Evolutionary conservation across 2,888 invertebrate species (phyloP).

Genomic region (Acronicta alni): DNA sequence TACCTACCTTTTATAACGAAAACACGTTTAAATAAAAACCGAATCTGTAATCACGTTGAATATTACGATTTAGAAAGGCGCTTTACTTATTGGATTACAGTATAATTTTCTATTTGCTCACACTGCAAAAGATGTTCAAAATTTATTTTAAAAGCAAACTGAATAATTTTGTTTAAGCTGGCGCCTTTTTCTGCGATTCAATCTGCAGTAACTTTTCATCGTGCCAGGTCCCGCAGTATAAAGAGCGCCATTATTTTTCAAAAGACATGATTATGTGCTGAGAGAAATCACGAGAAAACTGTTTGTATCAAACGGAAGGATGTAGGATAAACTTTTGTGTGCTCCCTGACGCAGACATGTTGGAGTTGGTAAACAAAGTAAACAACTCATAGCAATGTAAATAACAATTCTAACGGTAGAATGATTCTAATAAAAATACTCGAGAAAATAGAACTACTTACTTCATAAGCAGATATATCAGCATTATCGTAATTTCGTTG

Average conservation of each 20-base stretch:
- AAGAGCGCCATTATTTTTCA: slow-evolving; percentile 65
- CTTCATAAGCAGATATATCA: slow-evolving; percentile 4
- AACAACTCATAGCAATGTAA: slow-evolving; percentile 23
- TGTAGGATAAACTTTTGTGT: slow-evolving; percentile 37
- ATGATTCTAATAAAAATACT: slow-evolving; percentile 13
- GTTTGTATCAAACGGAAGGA: slow-evolving; percentile 41
- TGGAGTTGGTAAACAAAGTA: slow-evolving; percentile 29
- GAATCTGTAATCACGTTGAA: slow-evolving; percentile 16
- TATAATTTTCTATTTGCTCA: slow-evolving; percentile 39
- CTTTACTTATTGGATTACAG: slow-evolving; percentile 16
- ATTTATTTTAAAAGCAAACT: slow-evolving; percentile 42
- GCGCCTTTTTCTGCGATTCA: slow-evolving; percentile 67
- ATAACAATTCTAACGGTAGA: slow-evolving; percentile 23
- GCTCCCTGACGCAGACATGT: slow-evolving; percentile 33
- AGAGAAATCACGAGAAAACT: slow-evolving; percentile 48
- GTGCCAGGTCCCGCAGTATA: slow-evolving; percentile 61
- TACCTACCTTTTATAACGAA: slow-evolving; percentile 7
- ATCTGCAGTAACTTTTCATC: slow-evolving; percentile 79
- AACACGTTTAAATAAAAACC: slow-evolving; percentile 9
- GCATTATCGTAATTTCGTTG: slow-evolving; percentile 1
- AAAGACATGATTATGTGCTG: slow-evolving; percentile 60
- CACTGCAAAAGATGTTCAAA: slow-evolving; percentile 23
- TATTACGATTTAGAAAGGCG: slow-evolving; percentile 9
- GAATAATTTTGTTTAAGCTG: slow-evolving; percentile 56
- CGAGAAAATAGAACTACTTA: not conserved